Evolutionary conservation across 2,113 vertebrate species (phyloP), one percentile per base, ranked within the genome.

Genomic region (Phodopus roborovskii): DNA sequence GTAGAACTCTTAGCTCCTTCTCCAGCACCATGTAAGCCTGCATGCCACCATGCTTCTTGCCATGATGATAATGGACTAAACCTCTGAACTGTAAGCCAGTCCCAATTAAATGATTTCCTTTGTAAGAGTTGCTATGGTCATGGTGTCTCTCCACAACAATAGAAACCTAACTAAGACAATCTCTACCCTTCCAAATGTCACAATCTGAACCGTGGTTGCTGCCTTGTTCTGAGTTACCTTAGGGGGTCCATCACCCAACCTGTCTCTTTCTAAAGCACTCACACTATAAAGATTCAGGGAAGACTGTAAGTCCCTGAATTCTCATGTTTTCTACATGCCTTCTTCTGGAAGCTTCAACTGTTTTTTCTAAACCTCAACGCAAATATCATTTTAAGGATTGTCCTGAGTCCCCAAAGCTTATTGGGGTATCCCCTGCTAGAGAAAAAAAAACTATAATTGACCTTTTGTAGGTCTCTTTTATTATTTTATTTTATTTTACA

Each of bases 251-350:
- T 74, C 10, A 26, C 58, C 28, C 33, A 15, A 16, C 58, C 53
- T 85, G 26, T 90, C n/a, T 77, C 77, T 92, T 93, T 89, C 60
- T 86, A 94, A 91, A 87, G 71, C 20, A n/a, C 66, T 93, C 64
- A 53, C 12, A 39, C 39, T 85, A 33, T 42, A 81, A 64, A 81
- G 60, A 66, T 77, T 70, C n/a, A 10, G 16, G 16, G 26, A 20
- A 2, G 13, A 60, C 20, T 15, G 0, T 5, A 1, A 87, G 9
- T 33, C 64, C 11, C 17, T 45, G 30, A 53, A 53, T 75, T 58
- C 19, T 48, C 10, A 6, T 71, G 36, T 3, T 73, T 96, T 89
- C 64, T 74, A 91, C 12, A 13, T 93, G 77, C 56, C 83, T 78
- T 92, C 17, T 83, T 60, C 12, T 78, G 30, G 53, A n/a, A 77